phyloP scores from a whole-genome alignment of 2,888 invertebrate species.

The Synergus japonicus region DNA sequence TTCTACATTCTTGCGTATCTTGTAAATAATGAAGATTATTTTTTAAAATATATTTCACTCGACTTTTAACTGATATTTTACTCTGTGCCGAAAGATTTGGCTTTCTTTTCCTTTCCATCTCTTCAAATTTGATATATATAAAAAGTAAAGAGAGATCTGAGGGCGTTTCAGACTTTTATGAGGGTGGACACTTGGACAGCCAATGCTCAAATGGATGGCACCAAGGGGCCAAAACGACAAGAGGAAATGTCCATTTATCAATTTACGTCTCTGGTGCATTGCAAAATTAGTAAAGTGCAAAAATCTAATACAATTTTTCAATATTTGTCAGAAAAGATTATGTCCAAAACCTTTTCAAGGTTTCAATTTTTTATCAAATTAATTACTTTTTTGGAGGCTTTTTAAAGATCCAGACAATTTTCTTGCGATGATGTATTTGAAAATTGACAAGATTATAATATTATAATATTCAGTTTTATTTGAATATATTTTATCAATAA shows the following conservation, averaged over 20 bases:
- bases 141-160: constrained; percentile 14
- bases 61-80: not conserved
- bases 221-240: constrained; percentile 11
- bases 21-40: not conserved
- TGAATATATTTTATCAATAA: no score
- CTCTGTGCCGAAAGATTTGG: no score
- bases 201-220: constrained; percentile 18
- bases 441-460: not conserved
- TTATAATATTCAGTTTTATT: no score
- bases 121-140: not conserved
- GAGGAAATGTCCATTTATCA: constrained; percentile 17
- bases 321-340: not conserved
- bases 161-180: constrained; percentile 3
- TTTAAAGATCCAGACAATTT: not conserved
- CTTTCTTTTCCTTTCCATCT: not conserved
- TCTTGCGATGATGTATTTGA: not conserved
- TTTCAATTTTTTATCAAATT: no score
- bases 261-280: not conserved
- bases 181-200: constrained; percentile 29
- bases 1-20: not conserved
- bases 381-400: not conserved
- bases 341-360: not conserved
- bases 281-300: constrained; percentile 15
- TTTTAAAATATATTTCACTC: not conserved
- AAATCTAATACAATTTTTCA: constrained; percentile 4